Evolutionary conservation across 2,888 invertebrate genomes (phyloP).

Genomic region (Cabera pusaria): DNA sequence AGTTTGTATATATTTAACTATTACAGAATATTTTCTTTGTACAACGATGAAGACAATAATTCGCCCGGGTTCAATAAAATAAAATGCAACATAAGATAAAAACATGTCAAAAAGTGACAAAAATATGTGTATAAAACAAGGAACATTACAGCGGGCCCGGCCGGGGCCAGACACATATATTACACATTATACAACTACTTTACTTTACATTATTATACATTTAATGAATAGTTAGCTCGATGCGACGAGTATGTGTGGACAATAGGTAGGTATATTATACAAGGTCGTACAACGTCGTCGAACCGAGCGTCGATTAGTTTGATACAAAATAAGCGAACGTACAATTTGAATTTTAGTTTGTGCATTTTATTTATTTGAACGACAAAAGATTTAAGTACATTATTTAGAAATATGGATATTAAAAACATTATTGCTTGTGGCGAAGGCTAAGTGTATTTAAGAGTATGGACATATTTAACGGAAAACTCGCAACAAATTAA

Average conservation of each 20-base stretch:
- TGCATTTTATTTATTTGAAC: slow-evolving; percentile 54
- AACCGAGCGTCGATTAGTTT: no score
- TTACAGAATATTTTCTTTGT: slow-evolving; percentile 73
- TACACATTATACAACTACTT: slow-evolving; percentile 36
- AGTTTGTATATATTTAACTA: slow-evolving; percentile 79
- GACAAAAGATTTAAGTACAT: slow-evolving; percentile 33
- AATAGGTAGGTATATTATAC: no score
- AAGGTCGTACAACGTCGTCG: no score
- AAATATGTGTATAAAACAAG: slow-evolving; percentile 53
- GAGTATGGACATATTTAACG: no score
- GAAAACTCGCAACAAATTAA: background rate
- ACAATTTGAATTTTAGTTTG: no score
- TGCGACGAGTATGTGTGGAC: no score
- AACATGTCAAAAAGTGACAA: slow-evolving; percentile 60
- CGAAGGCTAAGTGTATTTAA: no score
- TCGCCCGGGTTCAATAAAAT: slow-evolving; percentile 71
- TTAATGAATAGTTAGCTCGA: no score
- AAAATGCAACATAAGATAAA: slow-evolving; percentile 69
- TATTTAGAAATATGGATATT: slow-evolving; percentile 1
- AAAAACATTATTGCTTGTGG: no score
- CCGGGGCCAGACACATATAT: slow-evolving; percentile 39
- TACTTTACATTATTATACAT: no score
- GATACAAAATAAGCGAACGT: no score
- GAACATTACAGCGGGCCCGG: slow-evolving; percentile 33
- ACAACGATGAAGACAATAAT: slow-evolving; percentile 67